These are phyloP conservation scores for Upupa epops DNA, from an alignment of 2,113 vertebrate species.

Conservation along the genomic window DNA sequence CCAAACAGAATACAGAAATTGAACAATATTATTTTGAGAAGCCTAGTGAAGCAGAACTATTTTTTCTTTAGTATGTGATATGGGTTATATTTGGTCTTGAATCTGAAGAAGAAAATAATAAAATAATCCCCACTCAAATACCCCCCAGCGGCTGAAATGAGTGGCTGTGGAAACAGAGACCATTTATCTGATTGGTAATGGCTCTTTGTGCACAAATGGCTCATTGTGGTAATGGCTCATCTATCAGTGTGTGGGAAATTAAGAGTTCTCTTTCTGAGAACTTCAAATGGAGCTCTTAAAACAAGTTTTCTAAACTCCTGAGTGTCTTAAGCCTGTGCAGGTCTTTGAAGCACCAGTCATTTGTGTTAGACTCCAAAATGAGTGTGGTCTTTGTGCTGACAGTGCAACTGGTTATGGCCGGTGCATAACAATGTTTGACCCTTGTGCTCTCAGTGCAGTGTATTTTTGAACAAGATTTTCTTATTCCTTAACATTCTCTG, in stretches of 20 bases:
- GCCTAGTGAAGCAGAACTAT: background rate
- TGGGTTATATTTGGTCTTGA: background rate
- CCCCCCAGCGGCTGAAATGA: background rate
- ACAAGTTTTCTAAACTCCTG: background rate
- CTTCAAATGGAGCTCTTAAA: conserved; percentile 22
- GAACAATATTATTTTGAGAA: background rate
- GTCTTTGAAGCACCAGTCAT: background rate
- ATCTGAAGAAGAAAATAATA: background rate
- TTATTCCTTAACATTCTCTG: conserved; percentile 26
- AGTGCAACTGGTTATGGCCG: conserved; percentile 8
- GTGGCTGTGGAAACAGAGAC: background rate
- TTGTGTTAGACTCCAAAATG: background rate
- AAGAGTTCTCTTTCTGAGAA: background rate
- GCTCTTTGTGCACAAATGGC: no score
- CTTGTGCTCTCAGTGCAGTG: background rate
- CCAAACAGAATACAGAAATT: background rate
- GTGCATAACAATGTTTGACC: background rate
- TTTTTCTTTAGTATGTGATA: background rate
- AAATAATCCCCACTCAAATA: background rate
- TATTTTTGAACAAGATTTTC: conserved; percentile 3
- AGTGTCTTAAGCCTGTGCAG: background rate
- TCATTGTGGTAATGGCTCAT: background rate
- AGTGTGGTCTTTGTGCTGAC: conserved; percentile 33
- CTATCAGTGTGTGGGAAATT: background rate
- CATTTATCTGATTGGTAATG: background rate